Evolutionary conservation across 2,888 invertebrate genomes (phyloP).

Genomic region (Rhagonycha lutea): DNA sequence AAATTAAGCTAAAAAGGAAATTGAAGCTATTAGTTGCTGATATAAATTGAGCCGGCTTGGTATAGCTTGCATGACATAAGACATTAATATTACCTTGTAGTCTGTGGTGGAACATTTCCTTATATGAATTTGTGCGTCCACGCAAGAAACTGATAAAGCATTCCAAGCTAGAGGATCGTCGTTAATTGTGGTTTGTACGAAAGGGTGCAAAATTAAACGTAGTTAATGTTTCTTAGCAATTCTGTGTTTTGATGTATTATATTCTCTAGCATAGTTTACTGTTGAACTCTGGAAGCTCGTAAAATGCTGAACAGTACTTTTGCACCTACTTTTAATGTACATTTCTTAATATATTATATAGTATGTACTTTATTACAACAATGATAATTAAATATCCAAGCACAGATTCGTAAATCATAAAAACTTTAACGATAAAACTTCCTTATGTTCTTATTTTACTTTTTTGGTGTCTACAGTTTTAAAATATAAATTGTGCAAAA

Average conservation of each 20-base stretch:
- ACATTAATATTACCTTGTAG: constrained; percentile 3
- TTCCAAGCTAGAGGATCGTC: constrained; percentile 5
- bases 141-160: constrained; percentile 12
- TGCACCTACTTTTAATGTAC: constrained; percentile 11
- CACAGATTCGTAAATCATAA: neutral
- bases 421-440: neutral
- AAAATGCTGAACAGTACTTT: constrained; percentile 15
- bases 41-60: neutral
- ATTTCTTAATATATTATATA: constrained; percentile 5
- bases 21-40: neutral
- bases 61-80: constrained; percentile 3
- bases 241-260: constrained; percentile 25
- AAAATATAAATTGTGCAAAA: neutral
- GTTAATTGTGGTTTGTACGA: neutral
- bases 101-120: constrained; percentile 1
- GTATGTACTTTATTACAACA: neutral
- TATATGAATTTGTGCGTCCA: constrained; percentile 10
- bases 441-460: neutral
- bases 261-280: constrained; percentile 20
- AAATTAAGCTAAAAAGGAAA: neutral
- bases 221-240: constrained; percentile 10
- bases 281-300: constrained; percentile 12
- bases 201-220: constrained; percentile 11
- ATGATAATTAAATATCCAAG: constrained; percentile 5
- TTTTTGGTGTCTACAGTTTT: neutral